Conservation (phyloP, 2,113 vertebrate species). For the Ondatra zibethicus region DNA sequence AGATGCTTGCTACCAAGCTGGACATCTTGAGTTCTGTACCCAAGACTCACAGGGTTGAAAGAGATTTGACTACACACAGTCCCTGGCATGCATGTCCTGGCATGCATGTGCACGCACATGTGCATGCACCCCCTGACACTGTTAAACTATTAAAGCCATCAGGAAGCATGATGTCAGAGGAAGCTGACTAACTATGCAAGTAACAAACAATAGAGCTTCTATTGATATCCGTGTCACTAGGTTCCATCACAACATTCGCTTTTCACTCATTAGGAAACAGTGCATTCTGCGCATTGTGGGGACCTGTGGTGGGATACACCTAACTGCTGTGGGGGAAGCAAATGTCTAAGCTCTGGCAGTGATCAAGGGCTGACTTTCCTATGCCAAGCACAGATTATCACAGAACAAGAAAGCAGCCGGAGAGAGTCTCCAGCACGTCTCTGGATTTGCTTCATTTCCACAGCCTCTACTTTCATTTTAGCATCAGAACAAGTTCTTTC, state of each 20-base stretch:
- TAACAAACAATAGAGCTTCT: background rate
- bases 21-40: background rate
- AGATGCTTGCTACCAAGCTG: background rate
- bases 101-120: too few species aligned
- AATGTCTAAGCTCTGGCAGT: background rate
- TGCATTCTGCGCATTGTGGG: background rate
- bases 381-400: background rate
- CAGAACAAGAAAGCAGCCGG: fast-evolving
- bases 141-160: background rate
- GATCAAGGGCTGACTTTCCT: too few species aligned
- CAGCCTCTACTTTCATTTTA: background rate
- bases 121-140: background rate
- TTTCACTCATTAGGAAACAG: background rate
- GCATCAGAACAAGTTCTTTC: background rate
- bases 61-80: too few species aligned
- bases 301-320: too few species aligned
- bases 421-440: fast-evolving
- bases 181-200: background rate
- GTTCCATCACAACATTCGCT: fast-evolving
- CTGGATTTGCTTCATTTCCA: background rate
- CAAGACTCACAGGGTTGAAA: background rate
- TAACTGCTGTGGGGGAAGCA: background rate
- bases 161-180: background rate
- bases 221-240: fast-evolving
- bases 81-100: too few species aligned